Conservation (phyloP, 2,797 vertebrate genomes). For the Cryptoprocta ferox region DNA sequence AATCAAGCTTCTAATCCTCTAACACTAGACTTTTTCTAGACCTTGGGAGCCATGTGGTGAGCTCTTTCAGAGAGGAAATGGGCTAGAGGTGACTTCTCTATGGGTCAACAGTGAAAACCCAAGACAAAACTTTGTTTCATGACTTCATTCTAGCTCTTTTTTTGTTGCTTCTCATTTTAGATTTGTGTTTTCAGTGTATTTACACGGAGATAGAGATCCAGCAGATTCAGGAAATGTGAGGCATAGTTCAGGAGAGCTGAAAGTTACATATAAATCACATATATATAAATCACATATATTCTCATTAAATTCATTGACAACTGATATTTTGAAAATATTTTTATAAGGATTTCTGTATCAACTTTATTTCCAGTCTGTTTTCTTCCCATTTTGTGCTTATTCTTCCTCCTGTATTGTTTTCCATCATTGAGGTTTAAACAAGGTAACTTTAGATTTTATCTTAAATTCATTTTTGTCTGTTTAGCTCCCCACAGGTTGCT, state of each 20-base stretch:
- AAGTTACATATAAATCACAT: neutral
- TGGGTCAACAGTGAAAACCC: neutral
- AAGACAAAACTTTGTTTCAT: neutral
- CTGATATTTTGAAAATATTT: neutral
- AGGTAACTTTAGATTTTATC: constrained; percentile 42
- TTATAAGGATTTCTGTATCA: neutral
- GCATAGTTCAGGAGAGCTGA: neutral
- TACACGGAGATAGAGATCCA: neutral
- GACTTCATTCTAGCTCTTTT: neutral
- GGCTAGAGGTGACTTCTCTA: neutral
- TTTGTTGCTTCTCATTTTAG: neutral
- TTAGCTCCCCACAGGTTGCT: constrained; percentile 95
- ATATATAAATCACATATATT: neutral
- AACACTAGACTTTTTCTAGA: neutral
- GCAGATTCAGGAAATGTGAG: neutral
- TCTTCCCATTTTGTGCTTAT: neutral
- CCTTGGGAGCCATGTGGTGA: neutral
- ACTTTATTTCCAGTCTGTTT: neutral
- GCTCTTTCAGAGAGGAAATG: neutral
- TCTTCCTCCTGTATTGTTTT: neutral
- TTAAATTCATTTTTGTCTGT: constrained; percentile 1
- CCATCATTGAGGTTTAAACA: neutral
- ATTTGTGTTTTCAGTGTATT: neutral
- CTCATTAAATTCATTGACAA: neutral
- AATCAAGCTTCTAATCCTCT: neutral